phyloP scores from a whole-genome alignment of 2,113 vertebrate species.

The Syngnathus typhle region DNA sequence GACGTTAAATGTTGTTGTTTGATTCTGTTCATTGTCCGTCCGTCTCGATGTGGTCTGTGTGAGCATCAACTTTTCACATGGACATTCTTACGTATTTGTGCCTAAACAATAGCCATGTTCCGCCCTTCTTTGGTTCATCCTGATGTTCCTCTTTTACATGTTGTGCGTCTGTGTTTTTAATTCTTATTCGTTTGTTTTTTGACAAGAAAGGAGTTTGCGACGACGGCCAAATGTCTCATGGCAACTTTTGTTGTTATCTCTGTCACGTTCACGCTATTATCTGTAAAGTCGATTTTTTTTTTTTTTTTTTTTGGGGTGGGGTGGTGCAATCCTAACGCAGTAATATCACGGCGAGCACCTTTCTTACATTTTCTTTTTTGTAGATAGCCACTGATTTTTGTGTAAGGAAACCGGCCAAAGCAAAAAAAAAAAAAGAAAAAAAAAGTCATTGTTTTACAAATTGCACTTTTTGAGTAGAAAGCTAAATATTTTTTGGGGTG shows the following conservation, averaged over 20 bases:
- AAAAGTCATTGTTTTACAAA: conserved; percentile 68
- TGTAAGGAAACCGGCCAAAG: conserved; percentile 76
- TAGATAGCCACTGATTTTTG: conserved; percentile 65
- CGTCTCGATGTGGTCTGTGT: conserved; percentile 77
- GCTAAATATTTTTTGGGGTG: conserved; percentile 39
- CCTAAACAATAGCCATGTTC: conserved; percentile 83
- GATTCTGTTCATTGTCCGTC: conserved; percentile 80
- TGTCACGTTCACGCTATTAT: conserved; percentile 41
- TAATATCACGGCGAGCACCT: conserved; percentile 55
- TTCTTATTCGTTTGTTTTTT: neutral
- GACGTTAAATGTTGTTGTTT: conserved; percentile 79
- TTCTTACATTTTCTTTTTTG: conserved; percentile 56
- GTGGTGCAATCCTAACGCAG: conserved; percentile 40
- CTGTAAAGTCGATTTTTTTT: conserved; percentile 45
- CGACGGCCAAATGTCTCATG: conserved; percentile 66
- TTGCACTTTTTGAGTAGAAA: conserved; percentile 71
- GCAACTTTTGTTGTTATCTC: conserved; percentile 49
- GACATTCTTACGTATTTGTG: conserved; percentile 80
- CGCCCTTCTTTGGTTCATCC: conserved; percentile 52
- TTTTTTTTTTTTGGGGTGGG: neutral
- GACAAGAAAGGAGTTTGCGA: conserved; percentile 52
- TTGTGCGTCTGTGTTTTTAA: conserved; percentile 65
- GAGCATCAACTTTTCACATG: conserved; percentile 73
- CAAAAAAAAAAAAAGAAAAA: conserved; percentile 63
- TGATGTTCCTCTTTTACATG: conserved; percentile 44